Conservation (phyloP, 2,888 invertebrate genomes). For the Cheilosia variabilis region DNA sequence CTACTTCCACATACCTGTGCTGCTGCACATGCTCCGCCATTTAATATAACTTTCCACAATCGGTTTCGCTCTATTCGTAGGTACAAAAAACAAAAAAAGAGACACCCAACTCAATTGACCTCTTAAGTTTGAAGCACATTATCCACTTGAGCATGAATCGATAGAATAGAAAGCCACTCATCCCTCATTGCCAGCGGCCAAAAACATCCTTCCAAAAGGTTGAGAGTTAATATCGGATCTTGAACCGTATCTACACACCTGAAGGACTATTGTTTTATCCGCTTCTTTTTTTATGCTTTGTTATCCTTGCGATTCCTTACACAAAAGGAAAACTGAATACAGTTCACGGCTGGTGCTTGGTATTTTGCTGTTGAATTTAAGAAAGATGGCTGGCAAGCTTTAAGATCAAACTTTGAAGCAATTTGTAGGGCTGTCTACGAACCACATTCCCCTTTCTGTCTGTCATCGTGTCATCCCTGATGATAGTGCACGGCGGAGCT, state of each 20-base stretch:
- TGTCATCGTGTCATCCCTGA: neutral
- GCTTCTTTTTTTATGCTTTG: neutral
- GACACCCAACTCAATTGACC: conserved; percentile 36
- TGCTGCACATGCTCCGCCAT: neutral
- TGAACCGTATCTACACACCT: conserved; percentile 20
- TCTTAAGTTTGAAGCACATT: conserved; percentile 52
- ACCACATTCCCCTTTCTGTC: neutral
- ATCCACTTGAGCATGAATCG: conserved; percentile 40
- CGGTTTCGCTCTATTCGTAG: neutral
- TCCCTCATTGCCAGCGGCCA: neutral
- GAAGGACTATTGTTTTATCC: conserved; percentile 38
- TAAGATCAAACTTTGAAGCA: neutral
- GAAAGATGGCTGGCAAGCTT: neutral
- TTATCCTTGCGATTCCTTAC: conserved; percentile 21
- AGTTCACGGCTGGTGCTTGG: neutral
- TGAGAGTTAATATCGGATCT: conserved; percentile 24
- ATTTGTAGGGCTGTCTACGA: neutral
- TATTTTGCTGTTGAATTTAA: no score
- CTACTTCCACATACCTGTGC: neutral
- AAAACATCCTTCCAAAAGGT: conserved; percentile 11
- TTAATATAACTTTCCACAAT: conserved; percentile 5
- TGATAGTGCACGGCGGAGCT: neutral
- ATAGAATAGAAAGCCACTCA: conserved; percentile 27
- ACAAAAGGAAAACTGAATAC: neutral
- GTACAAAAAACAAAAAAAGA: neutral